Evolutionary conservation across 2,888 invertebrate species (phyloP).

Genomic region (Synanthedon tipuliformis): DNA sequence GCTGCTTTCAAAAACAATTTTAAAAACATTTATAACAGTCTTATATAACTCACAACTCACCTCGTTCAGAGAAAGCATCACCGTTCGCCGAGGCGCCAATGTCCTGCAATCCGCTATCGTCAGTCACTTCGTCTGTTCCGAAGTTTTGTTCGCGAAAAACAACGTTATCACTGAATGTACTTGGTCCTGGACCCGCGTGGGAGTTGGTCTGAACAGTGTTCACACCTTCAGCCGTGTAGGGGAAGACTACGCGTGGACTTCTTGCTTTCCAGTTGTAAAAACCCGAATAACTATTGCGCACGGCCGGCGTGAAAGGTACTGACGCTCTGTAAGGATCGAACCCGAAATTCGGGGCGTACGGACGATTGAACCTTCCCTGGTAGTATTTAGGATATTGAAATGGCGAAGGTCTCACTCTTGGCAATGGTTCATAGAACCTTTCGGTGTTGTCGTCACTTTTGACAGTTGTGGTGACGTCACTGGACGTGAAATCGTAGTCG

Average conservation of each 20-base stretch:
- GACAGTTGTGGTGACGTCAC: slow-evolving; percentile 23
- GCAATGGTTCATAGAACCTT: slow-evolving; percentile 45
- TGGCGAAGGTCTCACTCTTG: slow-evolving; percentile 27
- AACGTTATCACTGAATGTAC: slow-evolving; percentile 39
- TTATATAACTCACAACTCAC: slow-evolving; percentile 70
- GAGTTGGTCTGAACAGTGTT: slow-evolving; percentile 57
- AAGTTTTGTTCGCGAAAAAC: slow-evolving; percentile 73
- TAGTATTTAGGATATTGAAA: slow-evolving; percentile 39
- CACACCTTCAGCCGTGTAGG: slow-evolving; percentile 47
- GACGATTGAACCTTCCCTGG: slow-evolving; percentile 43
- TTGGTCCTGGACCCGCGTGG: slow-evolving; percentile 30
- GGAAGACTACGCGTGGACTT: slow-evolving; percentile 61
- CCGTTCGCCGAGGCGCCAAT: slow-evolving; percentile 61
- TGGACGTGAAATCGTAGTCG: slow-evolving; percentile 58
- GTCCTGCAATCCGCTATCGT: slow-evolving; percentile 74
- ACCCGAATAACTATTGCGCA: slow-evolving; percentile 40
- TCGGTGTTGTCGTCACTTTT: slow-evolving; percentile 41
- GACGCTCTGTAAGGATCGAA: slow-evolving; percentile 38
- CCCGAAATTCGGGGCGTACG: slow-evolving; percentile 46
- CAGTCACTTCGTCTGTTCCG: slow-evolving; percentile 69
- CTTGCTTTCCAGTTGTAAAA: slow-evolving; percentile 50
- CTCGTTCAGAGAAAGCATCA: slow-evolving; percentile 73
- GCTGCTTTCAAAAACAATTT: too few species aligned
- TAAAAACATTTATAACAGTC: neutral
- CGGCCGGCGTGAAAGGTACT: slow-evolving; percentile 29